Conservation (phyloP, 2,113 vertebrate species). For the Cyphomyrus discorhynchus region DNA sequence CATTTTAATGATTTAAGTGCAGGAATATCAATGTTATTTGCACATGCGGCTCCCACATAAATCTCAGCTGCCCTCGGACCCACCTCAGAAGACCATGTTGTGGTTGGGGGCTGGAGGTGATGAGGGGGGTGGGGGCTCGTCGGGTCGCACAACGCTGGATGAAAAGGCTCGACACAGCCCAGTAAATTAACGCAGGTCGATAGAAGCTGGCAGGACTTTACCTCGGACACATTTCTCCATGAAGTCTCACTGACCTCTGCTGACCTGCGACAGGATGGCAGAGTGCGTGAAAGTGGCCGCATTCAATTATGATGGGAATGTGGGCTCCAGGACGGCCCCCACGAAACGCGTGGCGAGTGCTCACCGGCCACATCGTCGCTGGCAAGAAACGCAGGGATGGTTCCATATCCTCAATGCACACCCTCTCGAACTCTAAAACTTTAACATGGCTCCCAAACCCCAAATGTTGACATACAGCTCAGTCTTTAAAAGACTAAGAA, state of each 20-base stretch:
- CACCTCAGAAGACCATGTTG: conserved; percentile 25
- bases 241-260: neutral
- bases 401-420: neutral
- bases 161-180: neutral
- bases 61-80: conserved; percentile 29
- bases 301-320: conserved; percentile 25
- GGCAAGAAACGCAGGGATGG: neutral
- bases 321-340: neutral
- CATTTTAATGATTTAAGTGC: conserved; percentile 40
- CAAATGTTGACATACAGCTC: neutral
- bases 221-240: neutral
- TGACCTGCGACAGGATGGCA: conserved; percentile 16
- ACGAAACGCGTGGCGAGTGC: neutral
- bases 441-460: neutral
- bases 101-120: neutral
- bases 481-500: neutral
- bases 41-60: conserved; percentile 25
- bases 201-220: conserved; percentile 12
- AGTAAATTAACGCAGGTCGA: conserved; percentile 18
- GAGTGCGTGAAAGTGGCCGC: neutral
- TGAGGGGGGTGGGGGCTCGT: neutral
- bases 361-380: neutral
- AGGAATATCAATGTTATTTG: conserved; percentile 38
- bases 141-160: neutral
- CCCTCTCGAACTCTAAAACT: neutral